Evolutionary conservation across 2,797 vertebrate genomes (phyloP), one percentile per base, ranked within the genome.

Genomic region (Schizothorax lantsangensis): DNA sequence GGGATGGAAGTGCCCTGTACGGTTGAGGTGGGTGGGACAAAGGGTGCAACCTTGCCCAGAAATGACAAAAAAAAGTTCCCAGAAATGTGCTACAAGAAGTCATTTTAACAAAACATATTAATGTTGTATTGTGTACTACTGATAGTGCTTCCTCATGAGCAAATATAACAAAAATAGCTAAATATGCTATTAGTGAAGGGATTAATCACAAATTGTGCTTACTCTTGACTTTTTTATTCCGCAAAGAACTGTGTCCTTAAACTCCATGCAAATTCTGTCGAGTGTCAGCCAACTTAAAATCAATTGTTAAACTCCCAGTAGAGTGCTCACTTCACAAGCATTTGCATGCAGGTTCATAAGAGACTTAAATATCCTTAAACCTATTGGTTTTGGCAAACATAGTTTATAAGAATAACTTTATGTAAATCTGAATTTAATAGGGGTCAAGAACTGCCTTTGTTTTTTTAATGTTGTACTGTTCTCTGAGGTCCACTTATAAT

Each of bases 211-310:
- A 66, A 62, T 80, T 47, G 79, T 64, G 79, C 79, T 80, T 80
- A 80, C 57, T 5, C 59, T 80, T 80, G 79, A 80, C 15, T 80
- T 66, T 57, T 66, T 45, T 80, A 45, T 33, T 47, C 15, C 0
- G 8, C 79, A 43, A 64, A 47, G n/a, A 45, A 47, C 79, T 43
- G 79, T 43, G 78, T 80, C 40, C 40, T 80, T 80, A 62, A 80
- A 66, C 40, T 43, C 5, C 21, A 80, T 80, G 79, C 59, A 80
- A 80, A 80, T 66, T 66, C n/a, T 19, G 38, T 43, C 8, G 5
- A 80, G 38, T 66, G 79, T 80, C 79, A 47, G 79, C 79, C 79
- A 80, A 80, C 40, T 66, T 66, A 62, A 80, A 80, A 80, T 80
- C 79, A 66, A 66, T 66, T 33, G 26, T 43, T 80, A 66, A 80